Evolutionary conservation across 1,140 invertebrate genomes (phyloP).

Genomic region (Drosophila suzukii): DNA sequence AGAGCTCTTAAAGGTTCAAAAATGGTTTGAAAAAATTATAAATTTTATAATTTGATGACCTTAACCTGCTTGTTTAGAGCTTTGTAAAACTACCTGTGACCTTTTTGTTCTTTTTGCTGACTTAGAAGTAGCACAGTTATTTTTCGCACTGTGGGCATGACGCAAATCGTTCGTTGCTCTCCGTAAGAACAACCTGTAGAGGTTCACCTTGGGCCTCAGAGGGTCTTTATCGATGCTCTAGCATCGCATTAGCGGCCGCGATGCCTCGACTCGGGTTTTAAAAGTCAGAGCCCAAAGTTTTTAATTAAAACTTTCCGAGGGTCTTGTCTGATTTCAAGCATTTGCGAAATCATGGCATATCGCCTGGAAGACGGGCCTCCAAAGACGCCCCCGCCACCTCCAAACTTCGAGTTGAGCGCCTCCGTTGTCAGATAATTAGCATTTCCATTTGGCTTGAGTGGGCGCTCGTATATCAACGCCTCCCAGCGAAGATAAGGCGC

Average conservation of each 20-base stretch:
- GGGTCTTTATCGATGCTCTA: conserved; percentile 44
- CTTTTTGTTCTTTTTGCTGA: neutral
- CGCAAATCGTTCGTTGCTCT: conserved; percentile 21
- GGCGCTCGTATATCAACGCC: conserved; percentile 46
- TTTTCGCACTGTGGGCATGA: conserved; percentile 18
- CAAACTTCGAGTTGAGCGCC: conserved; percentile 37
- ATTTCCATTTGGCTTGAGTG: conserved; percentile 68
- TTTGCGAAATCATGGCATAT: conserved; percentile 66
- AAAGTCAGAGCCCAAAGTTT: conserved; percentile 65
- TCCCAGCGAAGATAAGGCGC: conserved; percentile 32
- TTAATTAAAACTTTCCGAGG: conserved; percentile 76
- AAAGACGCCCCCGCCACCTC: neutral
- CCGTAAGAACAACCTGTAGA: conserved; percentile 45
- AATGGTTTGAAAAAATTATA: too few relatives aligned
- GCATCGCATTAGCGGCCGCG: conserved; percentile 48
- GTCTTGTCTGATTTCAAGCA: conserved; percentile 67
- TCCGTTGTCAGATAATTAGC: conserved; percentile 78
- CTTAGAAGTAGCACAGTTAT: neutral
- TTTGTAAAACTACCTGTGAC: neutral
- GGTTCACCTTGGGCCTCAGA: conserved; percentile 22
- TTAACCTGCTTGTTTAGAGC: too few relatives aligned
- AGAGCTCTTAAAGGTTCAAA: too few relatives aligned
- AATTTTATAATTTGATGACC: neutral
- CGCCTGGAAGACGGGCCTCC: conserved; percentile 29
- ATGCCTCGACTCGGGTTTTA: conserved; percentile 23